A percentile compares a stretch with the other conserved stretches of the same genome.
These are phyloP conservation scores for Nesoenas mayeri DNA, from an alignment of 2,113 vertebrate species.

Conservation along the genomic window DNA sequence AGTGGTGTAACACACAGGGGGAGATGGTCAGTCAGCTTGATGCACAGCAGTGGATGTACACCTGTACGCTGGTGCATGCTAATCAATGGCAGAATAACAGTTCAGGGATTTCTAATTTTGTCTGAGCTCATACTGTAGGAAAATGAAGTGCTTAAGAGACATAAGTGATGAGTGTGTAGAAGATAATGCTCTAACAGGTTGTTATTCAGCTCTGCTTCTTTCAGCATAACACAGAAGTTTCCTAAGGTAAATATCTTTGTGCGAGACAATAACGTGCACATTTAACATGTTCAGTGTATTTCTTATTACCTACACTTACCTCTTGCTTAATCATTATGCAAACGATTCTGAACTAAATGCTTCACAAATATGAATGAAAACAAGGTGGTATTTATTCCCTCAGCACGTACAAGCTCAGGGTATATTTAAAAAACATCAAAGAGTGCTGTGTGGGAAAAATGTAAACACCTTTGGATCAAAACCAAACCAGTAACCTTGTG, in stretches of 20 bases:
- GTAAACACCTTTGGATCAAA: slow-evolving; percentile 2
- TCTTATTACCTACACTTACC: background rate
- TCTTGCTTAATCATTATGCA: slow-evolving; percentile 3
- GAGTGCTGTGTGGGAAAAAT: background rate
- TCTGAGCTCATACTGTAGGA: background rate
- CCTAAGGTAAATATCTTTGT: background rate
- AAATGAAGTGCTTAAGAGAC: background rate
- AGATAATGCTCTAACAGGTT: background rate
- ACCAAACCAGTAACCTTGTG: background rate
- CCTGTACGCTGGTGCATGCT: background rate
- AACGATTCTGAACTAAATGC: background rate
- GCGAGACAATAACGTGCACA: background rate
- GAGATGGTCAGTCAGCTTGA: background rate
- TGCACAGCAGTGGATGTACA: background rate
- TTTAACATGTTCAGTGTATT: background rate
- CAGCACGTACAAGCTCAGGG: background rate
- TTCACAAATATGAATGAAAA: slow-evolving; percentile 22
- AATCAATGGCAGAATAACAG: background rate
- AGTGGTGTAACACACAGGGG: fast-evolving
- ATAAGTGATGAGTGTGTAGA: background rate
- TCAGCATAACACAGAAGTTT: background rate
- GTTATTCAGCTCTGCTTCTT: background rate
- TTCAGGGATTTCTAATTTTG: background rate
- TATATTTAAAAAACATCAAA: slow-evolving; percentile 11
- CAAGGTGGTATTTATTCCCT: background rate